Evolutionary conservation across 2,888 invertebrate genomes (phyloP).

Genomic region (Himalopsyche japonica): DNA sequence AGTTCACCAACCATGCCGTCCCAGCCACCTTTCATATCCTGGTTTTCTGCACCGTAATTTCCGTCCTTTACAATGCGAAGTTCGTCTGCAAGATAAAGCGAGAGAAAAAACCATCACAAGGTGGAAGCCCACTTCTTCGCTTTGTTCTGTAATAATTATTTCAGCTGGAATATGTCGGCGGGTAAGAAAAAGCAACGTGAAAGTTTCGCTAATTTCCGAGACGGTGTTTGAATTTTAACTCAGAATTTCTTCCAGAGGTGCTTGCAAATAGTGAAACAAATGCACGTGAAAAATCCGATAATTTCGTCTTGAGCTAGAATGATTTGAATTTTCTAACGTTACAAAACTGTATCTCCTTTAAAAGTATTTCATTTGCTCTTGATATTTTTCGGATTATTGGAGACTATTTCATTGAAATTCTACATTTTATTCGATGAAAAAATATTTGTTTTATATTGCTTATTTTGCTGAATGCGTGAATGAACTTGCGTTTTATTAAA

Average conservation of each 20-base stretch:
- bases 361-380: neutral
- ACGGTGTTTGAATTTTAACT: neutral
- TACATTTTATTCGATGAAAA: neutral
- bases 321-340: neutral
- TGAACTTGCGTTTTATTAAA: too few species aligned
- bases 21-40: slow-evolving; percentile 77
- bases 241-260: neutral
- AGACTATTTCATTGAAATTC: neutral
- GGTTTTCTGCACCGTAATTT: slow-evolving; percentile 79
- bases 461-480: too few species aligned
- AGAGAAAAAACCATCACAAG: slow-evolving; percentile 34
- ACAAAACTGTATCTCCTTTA: neutral
- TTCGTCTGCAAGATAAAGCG: slow-evolving; percentile 67
- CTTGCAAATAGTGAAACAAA: neutral
- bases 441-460: too few species aligned
- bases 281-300: neutral
- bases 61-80: slow-evolving; percentile 83
- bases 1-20: slow-evolving; percentile 88
- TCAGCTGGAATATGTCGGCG: neutral
- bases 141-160: slow-evolving; percentile 7
- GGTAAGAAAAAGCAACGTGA: neutral
- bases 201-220: neutral
- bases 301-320: neutral
- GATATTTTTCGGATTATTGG: neutral
- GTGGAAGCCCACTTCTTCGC: neutral